Base-by-base conservation (phyloP, 2,888 invertebrate genomes). In the Drosophila testacea region DNA sequence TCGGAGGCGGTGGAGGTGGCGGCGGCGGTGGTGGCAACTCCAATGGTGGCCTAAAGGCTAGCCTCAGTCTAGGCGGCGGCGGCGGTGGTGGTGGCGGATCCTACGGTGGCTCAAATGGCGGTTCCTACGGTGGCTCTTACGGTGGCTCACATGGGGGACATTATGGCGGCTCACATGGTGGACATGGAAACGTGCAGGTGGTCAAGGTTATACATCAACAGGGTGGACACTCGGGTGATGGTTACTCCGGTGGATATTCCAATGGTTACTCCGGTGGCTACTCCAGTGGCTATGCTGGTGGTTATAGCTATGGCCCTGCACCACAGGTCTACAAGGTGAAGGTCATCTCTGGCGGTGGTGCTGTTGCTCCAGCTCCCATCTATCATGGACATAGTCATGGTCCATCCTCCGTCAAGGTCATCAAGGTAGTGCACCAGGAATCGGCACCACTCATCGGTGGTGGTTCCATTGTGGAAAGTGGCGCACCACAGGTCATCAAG, bases 281-380 rank as follows among this genome's bases (percentile, higher is more conserved):
- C 48, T 57, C 54, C 16, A 54, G 56, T 7, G 71, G 72, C 22
- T 79, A 88, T 57, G 85, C 83, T 46, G 87, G 83, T 22, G 79
- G 83, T 52, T 73, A 85, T 44, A 51, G 69, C 22, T 81, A 88
- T 41, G 84, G 79, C 30, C 66, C 82, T 22, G 68, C 78, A 22
- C 79, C 76, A 42, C 90, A 83, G 56, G 72, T 88, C 39, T 80
- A 80, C 76, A 80, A 86, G 41, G 88, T 86, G 32, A 85, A 89
- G 62, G 90, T 89, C 32, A 79, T 90, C 55, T 88, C 88, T 4
- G 75, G 78, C 10, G 56, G 36, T 22, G 47, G 42, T 5, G 75
- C 65, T 5, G 47, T 44, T 5, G 75, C 65, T 5, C 67, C 72
- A 30, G 89, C 50, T 2, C 76, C 74, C 32, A 60, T 59, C 52